Evolutionary conservation across 2,797 vertebrate species (phyloP), one percentile per base, ranked within the genome.

Genomic region (Myripristis murdjan): DNA sequence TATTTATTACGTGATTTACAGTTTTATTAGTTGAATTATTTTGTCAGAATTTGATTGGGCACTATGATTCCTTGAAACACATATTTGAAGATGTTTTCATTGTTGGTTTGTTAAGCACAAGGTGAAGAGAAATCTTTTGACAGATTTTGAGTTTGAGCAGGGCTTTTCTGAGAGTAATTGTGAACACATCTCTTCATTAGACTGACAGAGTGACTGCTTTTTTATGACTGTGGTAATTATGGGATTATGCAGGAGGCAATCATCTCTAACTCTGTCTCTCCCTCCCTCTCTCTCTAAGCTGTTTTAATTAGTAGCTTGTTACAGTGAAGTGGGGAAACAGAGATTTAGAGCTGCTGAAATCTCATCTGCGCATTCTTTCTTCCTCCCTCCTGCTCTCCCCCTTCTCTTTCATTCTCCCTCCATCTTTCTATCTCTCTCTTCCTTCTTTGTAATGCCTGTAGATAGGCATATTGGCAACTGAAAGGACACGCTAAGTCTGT

Each of bases 261-360:
- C 85, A 90, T 90, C 84, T 87, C 89, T 81, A 84, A 84, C 84
- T 85, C 80, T 82, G 58, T 78, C 76, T 86, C 77, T 62, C 80
- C 73, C 82, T 84, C 84, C 74, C 68, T 77, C 80, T 83, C 70
- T 73, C 76, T 90, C 83, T 92, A 93, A 93, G 91, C 89, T 89
- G 79, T 93, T 93, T 93, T 94, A 95, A 95, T 94, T 94, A 94
- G 91, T 88, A 86, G 87, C 89, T 92, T 93, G 92, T 93, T 94
- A 92, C 83, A 91, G 86, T 90, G 71, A 90, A 93, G 87, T 85
- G 89, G 78, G 87, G 89, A 94, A 93, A 91, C 89, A 83, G 86
- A 93, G 89, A 92, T 91, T 93, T 89, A 86, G 86, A 89, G 82
- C 88, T 77, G 76, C 85, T 90, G 86, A 91, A 92, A 92, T 93